Conservation (phyloP, 2,113 vertebrate genomes). For the Fregata magnificens region DNA sequence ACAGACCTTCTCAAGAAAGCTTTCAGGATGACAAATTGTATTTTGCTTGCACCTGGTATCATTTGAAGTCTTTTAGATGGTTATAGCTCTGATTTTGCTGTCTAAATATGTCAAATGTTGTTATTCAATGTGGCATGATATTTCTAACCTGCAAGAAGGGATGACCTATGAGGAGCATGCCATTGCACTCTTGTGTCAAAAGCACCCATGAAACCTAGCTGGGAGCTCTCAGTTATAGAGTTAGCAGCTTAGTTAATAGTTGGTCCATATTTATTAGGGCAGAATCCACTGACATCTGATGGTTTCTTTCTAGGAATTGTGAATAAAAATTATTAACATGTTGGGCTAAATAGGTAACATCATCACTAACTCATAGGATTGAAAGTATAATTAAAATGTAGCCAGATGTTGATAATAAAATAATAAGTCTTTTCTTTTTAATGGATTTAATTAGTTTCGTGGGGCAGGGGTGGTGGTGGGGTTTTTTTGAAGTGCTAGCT, state of each 20-base stretch:
- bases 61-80: not conserved
- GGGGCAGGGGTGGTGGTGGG: accelerated
- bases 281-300: not conserved
- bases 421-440: not conserved
- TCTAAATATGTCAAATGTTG: not conserved
- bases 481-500: not conserved
- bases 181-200: not conserved
- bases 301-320: not conserved
- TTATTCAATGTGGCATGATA: not conserved
- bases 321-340: not conserved
- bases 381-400: not conserved
- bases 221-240: not conserved
- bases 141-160: not conserved
- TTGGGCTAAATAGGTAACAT: not conserved
- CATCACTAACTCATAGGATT: not conserved
- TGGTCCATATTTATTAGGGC: not conserved
- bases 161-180: not conserved
- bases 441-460: not conserved
- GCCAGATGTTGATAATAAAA: not conserved
- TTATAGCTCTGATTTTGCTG: not conserved
- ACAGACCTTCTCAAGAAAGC: not conserved
- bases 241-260: not conserved
- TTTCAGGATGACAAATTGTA: not conserved
- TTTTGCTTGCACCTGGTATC: not conserved
- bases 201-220: not conserved